Conservation (phyloP, 2,113 vertebrate genomes). For the Hystrix cristata region DNA sequence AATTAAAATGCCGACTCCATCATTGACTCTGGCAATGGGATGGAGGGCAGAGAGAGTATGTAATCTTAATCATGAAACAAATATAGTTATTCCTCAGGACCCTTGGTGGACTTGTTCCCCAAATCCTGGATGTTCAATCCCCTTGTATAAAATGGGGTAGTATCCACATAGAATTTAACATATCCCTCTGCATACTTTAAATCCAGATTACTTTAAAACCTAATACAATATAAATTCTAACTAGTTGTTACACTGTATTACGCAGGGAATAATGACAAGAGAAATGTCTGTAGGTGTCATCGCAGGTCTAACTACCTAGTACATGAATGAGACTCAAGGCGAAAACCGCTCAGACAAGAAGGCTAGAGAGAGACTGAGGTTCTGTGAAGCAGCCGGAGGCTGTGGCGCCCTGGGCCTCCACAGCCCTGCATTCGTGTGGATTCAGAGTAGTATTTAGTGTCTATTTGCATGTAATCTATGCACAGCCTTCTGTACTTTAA, state of each 20-base stretch:
- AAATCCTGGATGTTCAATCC: not conserved
- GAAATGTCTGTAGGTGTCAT: not conserved
- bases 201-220: not conserved
- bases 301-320: not conserved
- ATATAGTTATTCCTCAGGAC: not conserved
- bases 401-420: not conserved
- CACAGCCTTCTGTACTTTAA: not conserved
- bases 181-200: not conserved
- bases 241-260: not conserved
- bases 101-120: not conserved
- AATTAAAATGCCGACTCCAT: not conserved
- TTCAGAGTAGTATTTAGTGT: not conserved
- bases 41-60: not conserved
- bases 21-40: not conserved
- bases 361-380: not conserved
- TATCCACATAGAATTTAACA: not conserved
- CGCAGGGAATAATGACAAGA: not conserved
- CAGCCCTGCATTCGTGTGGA: not conserved
- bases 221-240: not conserved
- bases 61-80: not conserved
- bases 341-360: too few species aligned
- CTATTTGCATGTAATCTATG: not conserved
- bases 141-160: not conserved
- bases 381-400: not conserved
- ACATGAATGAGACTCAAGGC: not conserved